Conservation (phyloP, 2,113 vertebrate genomes). For the Trochalopteron elliotii region DNA sequence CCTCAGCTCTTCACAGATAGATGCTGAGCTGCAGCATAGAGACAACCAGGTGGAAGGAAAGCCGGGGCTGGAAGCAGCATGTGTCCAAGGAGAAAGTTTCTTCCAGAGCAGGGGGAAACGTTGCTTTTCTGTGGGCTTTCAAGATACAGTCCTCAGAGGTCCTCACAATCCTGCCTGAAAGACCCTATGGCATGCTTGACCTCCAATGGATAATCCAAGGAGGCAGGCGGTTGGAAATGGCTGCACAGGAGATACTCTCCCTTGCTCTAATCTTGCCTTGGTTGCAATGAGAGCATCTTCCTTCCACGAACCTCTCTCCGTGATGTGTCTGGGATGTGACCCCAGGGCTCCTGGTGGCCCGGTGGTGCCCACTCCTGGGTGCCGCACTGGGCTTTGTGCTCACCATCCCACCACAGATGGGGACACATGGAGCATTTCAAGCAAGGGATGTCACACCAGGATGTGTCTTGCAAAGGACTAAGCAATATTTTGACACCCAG, state of each 20-base stretch:
- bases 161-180: neutral
- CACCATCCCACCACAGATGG: rapidly evolving
- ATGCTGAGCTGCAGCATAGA: neutral
- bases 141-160: neutral
- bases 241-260: neutral
- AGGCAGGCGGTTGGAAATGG: neutral
- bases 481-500: neutral
- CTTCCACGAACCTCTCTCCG: neutral
- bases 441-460: neutral
- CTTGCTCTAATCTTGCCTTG: neutral
- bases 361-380: rapidly evolving
- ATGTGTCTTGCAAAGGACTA: neutral
- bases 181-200: neutral
- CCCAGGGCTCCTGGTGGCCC: neutral
- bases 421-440: rapidly evolving
- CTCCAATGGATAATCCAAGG: neutral
- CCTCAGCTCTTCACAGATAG: rapidly evolving
- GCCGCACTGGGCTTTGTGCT: neutral
- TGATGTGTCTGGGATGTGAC: rapidly evolving
- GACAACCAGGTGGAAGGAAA: neutral
- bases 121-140: neutral
- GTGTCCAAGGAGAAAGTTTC: neutral
- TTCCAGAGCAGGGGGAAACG: neutral
- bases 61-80: neutral
- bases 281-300: neutral